Base-by-base conservation (phyloP, 2,888 invertebrate species). In the Epirrita christyi region DNA sequence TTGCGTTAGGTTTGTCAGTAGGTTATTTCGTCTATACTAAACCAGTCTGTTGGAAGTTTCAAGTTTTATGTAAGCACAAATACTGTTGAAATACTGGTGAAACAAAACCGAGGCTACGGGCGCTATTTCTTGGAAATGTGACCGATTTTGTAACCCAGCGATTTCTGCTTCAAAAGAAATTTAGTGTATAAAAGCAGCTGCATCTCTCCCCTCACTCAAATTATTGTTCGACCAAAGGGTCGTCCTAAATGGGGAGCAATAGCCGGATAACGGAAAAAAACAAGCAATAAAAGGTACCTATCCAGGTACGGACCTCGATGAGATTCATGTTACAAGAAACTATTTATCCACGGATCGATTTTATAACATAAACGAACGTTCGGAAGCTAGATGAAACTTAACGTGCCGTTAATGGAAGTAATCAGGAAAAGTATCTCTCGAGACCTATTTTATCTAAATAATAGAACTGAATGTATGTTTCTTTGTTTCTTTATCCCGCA, bases 171-270 rank as follows among this genome's bases (percentile, higher is more conserved):
- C 66, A 70, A 73, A 70, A 83, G 79, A 72, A 80, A 80, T 79
- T 74, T 74, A 21, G 21, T 61, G 70, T 76, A 66, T 71, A 76
- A 83, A 84, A 88, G 86, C 92, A 92, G 92, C 92, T 91, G 92
- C 91, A 86, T 80, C 73, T 79, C 74, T 82, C 86, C 89, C 86
- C 88, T 85, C 83, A 68, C 70, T 83, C 79, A 83, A 82, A 85
- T 86, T 81, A 88, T 89, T 89, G 88, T 90, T 83, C 83, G 79
- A 71, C 82, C 84, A 85, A 80, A 86, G 86, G 88, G 90, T 86
- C 88, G 83, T 81, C 84, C 78, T 76, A 83, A 83, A 81, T 80
- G 78, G 86, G 85, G 88, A 88, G 86, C 86, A 85, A 81, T 83
- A 81, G 80, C 80, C 85, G 81, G 63, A 67, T 59, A 70, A 77